Base-by-base conservation (phyloP, 92 coral and sea anemone species). In the Porites cylindrica region DNA sequence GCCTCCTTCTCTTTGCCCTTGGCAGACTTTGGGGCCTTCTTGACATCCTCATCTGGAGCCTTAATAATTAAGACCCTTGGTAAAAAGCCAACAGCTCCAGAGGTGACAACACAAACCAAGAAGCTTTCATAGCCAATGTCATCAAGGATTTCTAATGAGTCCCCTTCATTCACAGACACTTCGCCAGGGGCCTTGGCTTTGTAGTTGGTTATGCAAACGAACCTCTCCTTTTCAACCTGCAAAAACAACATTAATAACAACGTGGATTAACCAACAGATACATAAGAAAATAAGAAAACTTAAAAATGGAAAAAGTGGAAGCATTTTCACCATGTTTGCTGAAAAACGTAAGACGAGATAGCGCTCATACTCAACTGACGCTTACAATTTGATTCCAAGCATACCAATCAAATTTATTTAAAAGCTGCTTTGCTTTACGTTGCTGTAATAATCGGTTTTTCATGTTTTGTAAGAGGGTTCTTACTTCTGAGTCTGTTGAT, bases 41-140 rank as follows among this genome's bases (percentile, higher is more conserved):
- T 85, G 50, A 56, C 77, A 78, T 83, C 94, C 70, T 86, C 93
- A n/a, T 93, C 93, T 17, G 91, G 84, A 24, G 90, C 93, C 82
- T 84, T 88, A 51, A 79, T 82, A 38, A 93, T 89, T 32, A 85
- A 94, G 79, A 86, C 78, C 68, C 93, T 82, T 14, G 99, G 98
- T 63, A 96, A 79, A 90, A 94, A 93, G 61, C 99, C 99, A 51
- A 93, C 95, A 23, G 89, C 91, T 10, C 94, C 95, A 3, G 95
- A 93, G 50, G 88, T 80, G 20, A 90, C 91, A 47, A 92, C 89
- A 77, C 89, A 88, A 50, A 97, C 94, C 69, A 93, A 90, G 89
- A 82, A 90, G 79, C 72, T 90, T 70, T 92, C 93, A 56, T 68
- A 21, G 75, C 94, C 93, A 5, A 78, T 83, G 77, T 90, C 84